Percentiles rank a stretch among this genome's conserved stretches.
phyloP scores from a whole-genome alignment of 2,113 vertebrate species.

The Sakesphorus luctuosus region DNA sequence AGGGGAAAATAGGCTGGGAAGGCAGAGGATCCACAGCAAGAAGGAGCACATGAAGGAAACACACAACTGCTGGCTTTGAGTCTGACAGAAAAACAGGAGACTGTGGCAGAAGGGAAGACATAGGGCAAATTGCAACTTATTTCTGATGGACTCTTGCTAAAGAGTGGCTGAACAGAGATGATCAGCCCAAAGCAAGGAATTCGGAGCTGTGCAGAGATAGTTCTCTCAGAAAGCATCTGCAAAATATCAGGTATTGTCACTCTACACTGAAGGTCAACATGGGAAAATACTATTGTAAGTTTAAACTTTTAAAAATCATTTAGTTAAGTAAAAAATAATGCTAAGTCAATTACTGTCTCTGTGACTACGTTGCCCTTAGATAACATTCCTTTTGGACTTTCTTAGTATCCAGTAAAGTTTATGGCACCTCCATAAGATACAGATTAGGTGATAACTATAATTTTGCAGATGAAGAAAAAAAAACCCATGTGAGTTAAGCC shows the following conservation, averaged over 20 bases:
- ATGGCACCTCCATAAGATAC: neutral
- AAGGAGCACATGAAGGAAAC: neutral
- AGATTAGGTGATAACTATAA: neutral
- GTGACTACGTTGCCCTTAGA: neutral
- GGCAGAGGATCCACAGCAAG: neutral
- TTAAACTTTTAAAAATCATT: neutral
- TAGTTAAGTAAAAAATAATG: neutral
- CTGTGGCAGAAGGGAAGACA: neutral
- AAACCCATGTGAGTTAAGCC: neutral
- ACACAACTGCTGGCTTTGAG: neutral
- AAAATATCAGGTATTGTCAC: neutral
- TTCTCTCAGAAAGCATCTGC: neutral
- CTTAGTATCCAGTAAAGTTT: neutral
- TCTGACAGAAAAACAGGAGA: neutral
- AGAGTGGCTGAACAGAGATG: neutral
- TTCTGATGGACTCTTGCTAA: neutral
- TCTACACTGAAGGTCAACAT: neutral
- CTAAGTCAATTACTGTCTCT: neutral
- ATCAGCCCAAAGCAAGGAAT: neutral
- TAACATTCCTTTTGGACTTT: neutral
- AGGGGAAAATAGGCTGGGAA: neutral
- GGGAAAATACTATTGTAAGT: neutral
- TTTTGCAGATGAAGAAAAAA: neutral
- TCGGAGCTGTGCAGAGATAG: rapidly evolving
- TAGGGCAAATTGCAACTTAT: neutral